Evolutionary conservation across 1,140 invertebrate species (phyloP).

Genomic region (Sinella curviseta): DNA sequence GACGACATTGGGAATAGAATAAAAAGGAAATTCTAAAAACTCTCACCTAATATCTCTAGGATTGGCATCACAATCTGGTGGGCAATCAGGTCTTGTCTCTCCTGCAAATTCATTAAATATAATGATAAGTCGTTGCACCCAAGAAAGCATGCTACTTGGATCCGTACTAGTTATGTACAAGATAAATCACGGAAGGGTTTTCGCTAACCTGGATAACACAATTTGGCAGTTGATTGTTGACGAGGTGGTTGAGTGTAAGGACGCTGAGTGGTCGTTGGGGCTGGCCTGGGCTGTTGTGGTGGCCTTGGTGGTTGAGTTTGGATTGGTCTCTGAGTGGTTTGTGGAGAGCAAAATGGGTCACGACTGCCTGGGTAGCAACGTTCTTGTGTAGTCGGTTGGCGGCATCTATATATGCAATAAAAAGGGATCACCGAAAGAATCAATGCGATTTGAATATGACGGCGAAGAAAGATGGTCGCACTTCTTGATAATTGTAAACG

Average conservation of each 20-base stretch:
- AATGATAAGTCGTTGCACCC: too few relatives aligned
- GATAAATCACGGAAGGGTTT: not conserved
- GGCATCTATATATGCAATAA: not conserved
- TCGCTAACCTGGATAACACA: slow-evolving; percentile 9
- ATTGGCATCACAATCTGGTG: not conserved
- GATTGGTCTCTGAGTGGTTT: not conserved
- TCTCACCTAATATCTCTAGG: not conserved
- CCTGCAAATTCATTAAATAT: not conserved
- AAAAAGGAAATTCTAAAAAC: too few relatives aligned
- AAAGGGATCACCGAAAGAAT: not conserved
- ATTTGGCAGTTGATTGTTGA: not conserved
- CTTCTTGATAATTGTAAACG: too few relatives aligned
- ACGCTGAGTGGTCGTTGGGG: not conserved
- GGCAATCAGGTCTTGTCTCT: not conserved
- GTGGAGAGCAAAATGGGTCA: slow-evolving; percentile 6
- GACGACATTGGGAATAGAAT: too few relatives aligned
- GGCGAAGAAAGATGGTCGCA: too few relatives aligned
- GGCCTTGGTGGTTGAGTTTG: not conserved
- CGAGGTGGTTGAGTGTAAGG: not conserved
- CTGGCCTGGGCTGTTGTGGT: not conserved
- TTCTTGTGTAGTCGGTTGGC: not conserved
- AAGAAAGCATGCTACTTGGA: not conserved
- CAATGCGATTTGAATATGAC: too few relatives aligned
- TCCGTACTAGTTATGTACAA: not conserved
- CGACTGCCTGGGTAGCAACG: slow-evolving; percentile 12